phyloP scores from a whole-genome alignment of 1,140 invertebrate species.

The Aphelenchoides fujianensis region DNA sequence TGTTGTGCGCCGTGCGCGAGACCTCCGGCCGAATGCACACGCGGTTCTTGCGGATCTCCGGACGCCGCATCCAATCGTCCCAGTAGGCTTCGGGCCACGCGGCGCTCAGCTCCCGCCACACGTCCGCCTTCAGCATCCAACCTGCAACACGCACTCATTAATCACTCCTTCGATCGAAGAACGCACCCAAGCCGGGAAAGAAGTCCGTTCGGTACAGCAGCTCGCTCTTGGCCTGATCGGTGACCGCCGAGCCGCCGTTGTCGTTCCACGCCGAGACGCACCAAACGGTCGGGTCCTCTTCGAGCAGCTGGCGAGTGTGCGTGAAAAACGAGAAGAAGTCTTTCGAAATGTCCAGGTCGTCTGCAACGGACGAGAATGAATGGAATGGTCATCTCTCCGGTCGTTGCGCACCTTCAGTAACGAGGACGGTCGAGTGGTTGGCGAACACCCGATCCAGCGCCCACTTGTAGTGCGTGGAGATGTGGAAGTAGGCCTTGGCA shows the following conservation, averaged over 20 bases:
- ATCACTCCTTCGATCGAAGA: too few species aligned
- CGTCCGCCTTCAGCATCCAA: conserved; percentile 82
- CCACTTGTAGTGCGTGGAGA: conserved; percentile 92
- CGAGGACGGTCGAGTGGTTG: conserved; percentile 80
- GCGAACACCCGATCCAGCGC: conserved; percentile 86
- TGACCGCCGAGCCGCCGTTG: conserved; percentile 77
- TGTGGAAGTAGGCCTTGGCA: conserved; percentile 90
- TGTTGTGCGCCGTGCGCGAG: conserved; percentile 68
- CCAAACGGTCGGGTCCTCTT: conserved; percentile 81
- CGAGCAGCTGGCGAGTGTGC: conserved; percentile 79
- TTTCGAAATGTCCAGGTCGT: conserved; percentile 92
- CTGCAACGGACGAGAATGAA: too few species aligned
- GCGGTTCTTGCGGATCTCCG: conserved; percentile 80
- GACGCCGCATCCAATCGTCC: conserved; percentile 97
- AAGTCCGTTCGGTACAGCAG: conserved; percentile 90
- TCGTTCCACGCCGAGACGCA: conserved; percentile 93
- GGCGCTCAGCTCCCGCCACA: conserved; percentile 77
- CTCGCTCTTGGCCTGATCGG: conserved; percentile 65
- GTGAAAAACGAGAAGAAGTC: conserved; percentile 96
- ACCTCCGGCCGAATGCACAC: conserved; percentile 94
- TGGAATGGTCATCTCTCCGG: conserved; percentile 17
- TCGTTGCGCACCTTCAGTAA: conserved; percentile 83
- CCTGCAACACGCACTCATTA: too few species aligned
- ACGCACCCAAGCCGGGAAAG: conserved; percentile 95
- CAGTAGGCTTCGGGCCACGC: conserved; percentile 95